phyloP scores from a whole-genome alignment of 2,888 invertebrate species.

The Parochlus steinenii region DNA sequence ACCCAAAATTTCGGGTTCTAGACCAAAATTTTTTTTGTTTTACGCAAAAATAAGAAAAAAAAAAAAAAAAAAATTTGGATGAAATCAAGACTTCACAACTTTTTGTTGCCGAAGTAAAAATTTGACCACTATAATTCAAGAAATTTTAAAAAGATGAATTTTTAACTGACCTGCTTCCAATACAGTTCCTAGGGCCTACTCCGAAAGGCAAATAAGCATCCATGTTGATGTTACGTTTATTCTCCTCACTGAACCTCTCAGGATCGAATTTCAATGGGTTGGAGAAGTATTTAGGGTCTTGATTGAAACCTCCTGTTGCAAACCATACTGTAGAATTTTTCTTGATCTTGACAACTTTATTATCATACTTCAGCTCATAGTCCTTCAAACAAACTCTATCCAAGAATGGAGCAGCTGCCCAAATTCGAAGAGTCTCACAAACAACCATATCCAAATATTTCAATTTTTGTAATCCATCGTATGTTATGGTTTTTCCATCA shows the following conservation, averaged over 20 bases:
- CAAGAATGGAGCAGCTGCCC: neutral
- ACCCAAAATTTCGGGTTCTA: too few species aligned
- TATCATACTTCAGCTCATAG: neutral
- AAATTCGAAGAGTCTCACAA: neutral
- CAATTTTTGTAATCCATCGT: conserved; percentile 38
- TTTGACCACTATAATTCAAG: too few species aligned
- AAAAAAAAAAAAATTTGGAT: too few species aligned
- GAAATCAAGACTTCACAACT: too few species aligned
- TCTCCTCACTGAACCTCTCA: conserved; percentile 1
- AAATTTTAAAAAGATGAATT: too few species aligned
- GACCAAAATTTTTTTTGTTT: too few species aligned
- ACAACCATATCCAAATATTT: conserved; percentile 37
- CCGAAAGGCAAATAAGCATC: conserved; percentile 1
- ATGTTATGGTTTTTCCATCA: conserved; percentile 30
- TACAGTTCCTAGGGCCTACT: conserved; percentile 1
- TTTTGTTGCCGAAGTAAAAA: too few species aligned
- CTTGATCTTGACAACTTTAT: neutral
- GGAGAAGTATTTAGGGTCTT: neutral
- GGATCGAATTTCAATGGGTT: conserved; percentile 4
- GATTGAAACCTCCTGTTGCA: neutral
- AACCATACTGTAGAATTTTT: neutral
- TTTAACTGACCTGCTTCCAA: conserved; percentile 5
- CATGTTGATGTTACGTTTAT: neutral
- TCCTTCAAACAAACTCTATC: conserved; percentile 4
- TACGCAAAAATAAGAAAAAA: too few species aligned